Base-by-base conservation (phyloP, 2,888 invertebrate genomes). In the Hemistola chrysoprasaria region DNA sequence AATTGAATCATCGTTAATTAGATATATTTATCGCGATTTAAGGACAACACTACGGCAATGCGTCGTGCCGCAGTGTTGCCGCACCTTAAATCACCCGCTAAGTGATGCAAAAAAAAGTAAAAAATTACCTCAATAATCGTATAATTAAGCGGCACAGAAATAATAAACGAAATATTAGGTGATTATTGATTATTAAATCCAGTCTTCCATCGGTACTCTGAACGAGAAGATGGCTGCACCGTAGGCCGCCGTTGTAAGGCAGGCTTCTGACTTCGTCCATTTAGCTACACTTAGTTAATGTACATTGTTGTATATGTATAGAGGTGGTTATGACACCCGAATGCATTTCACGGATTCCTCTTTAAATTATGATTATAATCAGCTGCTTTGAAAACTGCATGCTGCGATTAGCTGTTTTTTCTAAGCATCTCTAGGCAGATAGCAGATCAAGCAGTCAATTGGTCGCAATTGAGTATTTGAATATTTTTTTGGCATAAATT, bases 281-380 rank as follows among this genome's bases (percentile, higher is more conserved):
- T n/a, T n/a, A n/a, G n/a, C 16, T 16, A 16, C 16, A 71, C 73
- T 76, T 73, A 79, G 80, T 81, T 80, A 80, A 79, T 77, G 73
- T 78, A 78, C 63, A 76, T 76, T 71, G 61, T 29, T 76, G 70
- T 73, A 74, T 70, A 71, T 76, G 70, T 73, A 74, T 70, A 71
- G 60, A 51, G 25, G 39, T 43, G 52, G 35, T 49, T 41, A 38
- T 25, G 4, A 34, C 53, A 54, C 57, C 54, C 45, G 47, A 49
- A 48, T 53, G 59, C 64, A 59, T 59, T 59, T 56, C 52, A 70
- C 65, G 59, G 61, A 57, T 60, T 61, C 63, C 68, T 67, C 56
- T 28, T 40, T 28, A 39, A 25, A 32, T 36, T 39, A 38, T 37
- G 23, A 22, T 11, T 45, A 23, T 38, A 22, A 10, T 24, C 11